A percentile compares a stretch with the other conserved stretches of the same genome.
Conservation (phyloP, 2,113 vertebrate genomes). For the Pangasianodon hypophthalmus region DNA sequence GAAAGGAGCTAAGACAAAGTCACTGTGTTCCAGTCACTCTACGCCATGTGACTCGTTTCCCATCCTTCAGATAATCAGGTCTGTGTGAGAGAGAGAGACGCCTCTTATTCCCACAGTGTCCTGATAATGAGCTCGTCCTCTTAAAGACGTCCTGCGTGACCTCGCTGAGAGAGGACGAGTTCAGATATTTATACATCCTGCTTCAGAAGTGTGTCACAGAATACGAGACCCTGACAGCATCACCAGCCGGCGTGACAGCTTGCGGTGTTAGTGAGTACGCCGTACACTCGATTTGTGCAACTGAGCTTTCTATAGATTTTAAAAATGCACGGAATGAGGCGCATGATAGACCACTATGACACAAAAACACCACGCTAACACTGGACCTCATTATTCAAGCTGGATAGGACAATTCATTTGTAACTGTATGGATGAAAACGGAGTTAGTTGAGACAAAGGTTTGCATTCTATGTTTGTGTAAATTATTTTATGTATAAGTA, state of each 20-base stretch:
- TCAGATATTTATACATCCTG: slow-evolving; percentile 51
- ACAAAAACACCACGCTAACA: not conserved
- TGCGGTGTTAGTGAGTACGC: not conserved
- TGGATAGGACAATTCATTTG: not conserved
- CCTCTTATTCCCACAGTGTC: slow-evolving; percentile 28
- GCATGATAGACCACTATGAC: not conserved
- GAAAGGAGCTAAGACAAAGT: not conserved
- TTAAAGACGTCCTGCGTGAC: slow-evolving; percentile 45
- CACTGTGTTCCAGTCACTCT: not conserved
- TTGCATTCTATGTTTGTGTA: not conserved
- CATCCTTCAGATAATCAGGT: slow-evolving; percentile 45
- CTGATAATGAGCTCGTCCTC: slow-evolving; percentile 47
- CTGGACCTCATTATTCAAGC: not conserved
- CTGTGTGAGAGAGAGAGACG: slow-evolving; percentile 12
- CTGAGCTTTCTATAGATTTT: not conserved
- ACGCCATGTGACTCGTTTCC: not conserved
- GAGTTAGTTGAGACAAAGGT: not conserved
- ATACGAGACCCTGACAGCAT: not conserved
- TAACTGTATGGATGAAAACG: not conserved
- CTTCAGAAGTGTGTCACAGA: slow-evolving; percentile 33
- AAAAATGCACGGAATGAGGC: not conserved
- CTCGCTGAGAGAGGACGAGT: slow-evolving; percentile 5
- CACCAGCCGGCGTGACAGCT: not conserved
- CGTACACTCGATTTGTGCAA: not conserved
- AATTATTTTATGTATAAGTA: not conserved